Evolutionary conservation across 2,888 invertebrate genomes (phyloP).

Genomic region (Glyphotaelius pellucidus): DNA sequence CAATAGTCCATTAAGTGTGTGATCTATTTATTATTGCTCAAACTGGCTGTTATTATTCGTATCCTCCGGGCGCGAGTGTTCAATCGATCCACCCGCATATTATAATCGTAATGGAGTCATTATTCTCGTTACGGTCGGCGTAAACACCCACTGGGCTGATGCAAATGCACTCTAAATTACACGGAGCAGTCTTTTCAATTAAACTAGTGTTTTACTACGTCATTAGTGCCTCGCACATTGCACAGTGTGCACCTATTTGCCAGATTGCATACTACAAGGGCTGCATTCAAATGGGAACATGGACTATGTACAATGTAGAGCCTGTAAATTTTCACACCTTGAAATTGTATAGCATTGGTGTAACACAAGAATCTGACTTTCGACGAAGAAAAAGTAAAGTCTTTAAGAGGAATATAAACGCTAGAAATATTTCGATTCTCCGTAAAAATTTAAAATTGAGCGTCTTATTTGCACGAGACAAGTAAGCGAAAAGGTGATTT

Average conservation of each 20-base stretch:
- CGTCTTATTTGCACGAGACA: too few relatives aligned
- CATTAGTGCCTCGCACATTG: not conserved
- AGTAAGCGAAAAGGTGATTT: too few relatives aligned
- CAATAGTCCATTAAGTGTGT: not conserved
- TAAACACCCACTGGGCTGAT: not conserved
- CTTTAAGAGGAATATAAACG: too few relatives aligned
- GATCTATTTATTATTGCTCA: not conserved
- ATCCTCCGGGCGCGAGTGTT: not conserved
- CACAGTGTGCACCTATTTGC: not conserved
- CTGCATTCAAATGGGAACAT: not conserved
- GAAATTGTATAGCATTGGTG: not conserved
- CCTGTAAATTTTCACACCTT: not conserved
- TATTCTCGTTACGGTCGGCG: conserved; percentile 2
- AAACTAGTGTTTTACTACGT: not conserved
- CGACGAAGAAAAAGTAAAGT: too few relatives aligned
- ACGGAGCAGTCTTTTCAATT: conserved; percentile 9
- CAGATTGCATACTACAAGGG: not conserved
- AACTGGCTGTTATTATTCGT: not conserved
- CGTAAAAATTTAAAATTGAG: too few relatives aligned
- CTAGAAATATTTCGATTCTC: too few relatives aligned
- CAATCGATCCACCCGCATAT: conserved; percentile 33
- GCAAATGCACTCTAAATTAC: conserved; percentile 26
- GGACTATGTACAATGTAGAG: not conserved
- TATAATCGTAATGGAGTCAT: conserved; percentile 12
- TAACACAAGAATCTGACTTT: too few relatives aligned